Conservation (phyloP, 1,140 invertebrate genomes). For the Harpegnathos saltator region DNA sequence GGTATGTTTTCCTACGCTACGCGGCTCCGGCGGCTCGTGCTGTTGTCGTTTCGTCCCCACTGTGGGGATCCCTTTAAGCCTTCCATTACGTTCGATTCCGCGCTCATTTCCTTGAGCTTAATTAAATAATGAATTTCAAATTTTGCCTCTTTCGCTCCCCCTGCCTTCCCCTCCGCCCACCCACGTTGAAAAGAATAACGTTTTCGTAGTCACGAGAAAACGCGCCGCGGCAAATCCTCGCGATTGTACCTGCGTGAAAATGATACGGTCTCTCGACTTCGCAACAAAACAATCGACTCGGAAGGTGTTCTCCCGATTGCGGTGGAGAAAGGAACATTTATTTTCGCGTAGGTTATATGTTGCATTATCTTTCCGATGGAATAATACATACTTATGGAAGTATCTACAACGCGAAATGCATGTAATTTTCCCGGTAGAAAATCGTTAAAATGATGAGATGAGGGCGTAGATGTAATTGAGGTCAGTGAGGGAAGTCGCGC, state of each 20-base stretch:
- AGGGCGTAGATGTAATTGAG: constrained; percentile 20
- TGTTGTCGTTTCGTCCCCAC: constrained; percentile 68
- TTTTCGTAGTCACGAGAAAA: background rate
- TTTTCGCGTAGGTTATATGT: background rate
- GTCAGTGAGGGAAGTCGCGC: constrained; percentile 21
- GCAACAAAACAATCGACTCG: background rate
- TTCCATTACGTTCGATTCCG: constrained; percentile 72
- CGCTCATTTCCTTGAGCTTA: constrained; percentile 70
- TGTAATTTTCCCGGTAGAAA: background rate
- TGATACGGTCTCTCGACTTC: background rate
- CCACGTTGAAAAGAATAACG: constrained; percentile 36
- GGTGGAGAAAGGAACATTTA: background rate
- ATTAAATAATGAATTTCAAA: constrained; percentile 74
- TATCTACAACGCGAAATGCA: background rate
- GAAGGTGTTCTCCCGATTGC: background rate
- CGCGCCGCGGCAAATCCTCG: background rate
- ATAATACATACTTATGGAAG: background rate
- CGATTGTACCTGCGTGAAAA: constrained; percentile 14
- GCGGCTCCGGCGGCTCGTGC: constrained; percentile 51
- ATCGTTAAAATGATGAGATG: background rate
- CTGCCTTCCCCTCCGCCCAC: background rate
- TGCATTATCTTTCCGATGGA: background rate
- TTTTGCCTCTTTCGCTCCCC: constrained; percentile 8
- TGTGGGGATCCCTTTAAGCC: constrained; percentile 61
- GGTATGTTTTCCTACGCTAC: constrained; percentile 67